Percentiles rank a stretch among this genome's conserved stretches.
Conservation (phyloP, 2,113 vertebrate genomes). For the Amphiprion ocellaris region DNA sequence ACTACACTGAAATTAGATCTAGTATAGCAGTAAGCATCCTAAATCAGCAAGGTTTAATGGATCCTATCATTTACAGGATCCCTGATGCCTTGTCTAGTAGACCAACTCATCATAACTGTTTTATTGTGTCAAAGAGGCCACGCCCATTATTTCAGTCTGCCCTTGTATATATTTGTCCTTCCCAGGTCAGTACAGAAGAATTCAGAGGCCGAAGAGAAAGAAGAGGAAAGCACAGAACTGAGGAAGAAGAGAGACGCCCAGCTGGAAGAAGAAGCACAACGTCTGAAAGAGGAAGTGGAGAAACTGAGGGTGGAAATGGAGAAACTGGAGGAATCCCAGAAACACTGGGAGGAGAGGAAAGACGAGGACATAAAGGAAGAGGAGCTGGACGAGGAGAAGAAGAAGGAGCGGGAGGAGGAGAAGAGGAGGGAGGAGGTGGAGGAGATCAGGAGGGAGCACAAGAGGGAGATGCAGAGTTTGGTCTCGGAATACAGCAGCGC, state of each 20-base stretch:
- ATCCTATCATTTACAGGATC: too few species aligned
- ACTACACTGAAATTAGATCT: background rate
- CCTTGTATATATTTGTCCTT: background rate
- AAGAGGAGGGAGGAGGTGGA: constrained; percentile 85
- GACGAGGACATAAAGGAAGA: constrained; percentile 80
- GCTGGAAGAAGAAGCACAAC: constrained; percentile 79
- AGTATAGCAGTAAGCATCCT: background rate
- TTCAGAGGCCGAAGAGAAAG: constrained; percentile 51
- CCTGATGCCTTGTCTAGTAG: too few species aligned
- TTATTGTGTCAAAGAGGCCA: background rate
- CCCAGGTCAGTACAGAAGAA: constrained; percentile 59
- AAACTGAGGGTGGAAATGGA: constrained; percentile 86
- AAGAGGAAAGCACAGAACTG: constrained; percentile 51
- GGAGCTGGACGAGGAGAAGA: constrained; percentile 77
- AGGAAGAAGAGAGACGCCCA: constrained; percentile 72
- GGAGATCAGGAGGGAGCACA: constrained; percentile 85
- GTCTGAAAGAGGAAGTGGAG: constrained; percentile 83
- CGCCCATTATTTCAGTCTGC: background rate
- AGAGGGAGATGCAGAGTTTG: constrained; percentile 87
- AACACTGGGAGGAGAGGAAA: constrained; percentile 85
- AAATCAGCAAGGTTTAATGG: too few species aligned
- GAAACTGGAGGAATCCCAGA: constrained; percentile 87
- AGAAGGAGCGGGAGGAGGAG: constrained; percentile 81
- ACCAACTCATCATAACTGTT: background rate
- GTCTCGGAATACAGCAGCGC: constrained; percentile 89